Base-by-base conservation (phyloP, 2,797 vertebrate species). In the Sarcoramphus papa region DNA sequence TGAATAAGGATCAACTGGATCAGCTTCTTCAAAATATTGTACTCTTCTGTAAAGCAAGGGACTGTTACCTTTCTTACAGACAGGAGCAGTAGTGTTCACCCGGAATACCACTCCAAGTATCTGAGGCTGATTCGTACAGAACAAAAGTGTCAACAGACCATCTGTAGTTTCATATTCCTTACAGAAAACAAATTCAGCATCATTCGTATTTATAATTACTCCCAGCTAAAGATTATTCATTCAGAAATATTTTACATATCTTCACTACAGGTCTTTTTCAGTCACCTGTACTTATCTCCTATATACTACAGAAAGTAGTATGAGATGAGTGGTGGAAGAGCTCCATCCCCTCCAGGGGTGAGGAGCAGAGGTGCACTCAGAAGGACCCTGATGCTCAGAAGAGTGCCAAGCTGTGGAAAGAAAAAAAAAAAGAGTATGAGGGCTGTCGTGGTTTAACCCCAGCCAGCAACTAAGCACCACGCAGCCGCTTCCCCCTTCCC, bases 111-210 rank as follows among this genome's bases (percentile, higher is more conserved):
- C 74, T 91, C 70, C 23, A 27, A 90, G 40, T 92, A 68, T 97
- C 93, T 95, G 93, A 92, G 92, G 90, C 78, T 83, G 64, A 92
- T 76, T 93, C 43, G 85, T 74, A 60, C 82, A 93, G 77, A 96
- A 85, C 85, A 68, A 30, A 96, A 95, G 80, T 79, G 40, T 51
- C 80, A 75, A 47, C 31, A 84, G 50, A 60, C 76, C 50, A 40
- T 81, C 90, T 95, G 54, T 88, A 84, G 60, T 96, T 92, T 84
- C 86, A 37, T 87, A 72, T 96, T 96, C 76, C 90, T 94, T 95
- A 91, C 24, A 86, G 95, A 88, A 85, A 62, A 37, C 41, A 93
- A 95, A 91, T 87, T 85, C 79, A 86, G 27, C 90, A 73, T 92
- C 28, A 92, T 83, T 92, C 77, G 72, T 92, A 59, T 92, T 96